Percentiles rank a stretch among this genome's conserved stretches.
Conservation (phyloP, 1,140 invertebrate species). For the Calliopsis andreniformis region DNA sequence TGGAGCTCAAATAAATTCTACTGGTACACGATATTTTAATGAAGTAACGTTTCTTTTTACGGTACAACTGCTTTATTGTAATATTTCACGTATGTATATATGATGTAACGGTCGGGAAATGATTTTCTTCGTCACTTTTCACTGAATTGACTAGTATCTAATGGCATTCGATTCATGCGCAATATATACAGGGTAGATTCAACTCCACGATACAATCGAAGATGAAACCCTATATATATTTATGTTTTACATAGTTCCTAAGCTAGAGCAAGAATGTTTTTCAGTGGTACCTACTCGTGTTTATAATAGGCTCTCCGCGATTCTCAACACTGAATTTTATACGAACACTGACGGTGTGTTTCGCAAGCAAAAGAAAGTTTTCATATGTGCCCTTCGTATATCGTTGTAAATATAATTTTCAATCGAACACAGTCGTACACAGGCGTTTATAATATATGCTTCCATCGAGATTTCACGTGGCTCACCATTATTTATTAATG, state of each 20-base stretch:
- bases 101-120: conserved; percentile 8
- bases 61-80: conserved; percentile 23
- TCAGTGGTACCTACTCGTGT: conserved; percentile 36
- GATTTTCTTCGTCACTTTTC: conserved; percentile 31
- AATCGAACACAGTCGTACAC: background rate
- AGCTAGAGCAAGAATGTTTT: conserved; percentile 62
- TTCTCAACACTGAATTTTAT: conserved; percentile 61
- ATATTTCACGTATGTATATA: conserved; percentile 31
- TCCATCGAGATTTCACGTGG: conserved; percentile 61
- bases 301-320: conserved; percentile 58
- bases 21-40: background rate
- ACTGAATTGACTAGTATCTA: conserved; percentile 38
- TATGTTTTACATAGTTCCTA: conserved; percentile 75
- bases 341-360: conserved; percentile 42
- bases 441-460: conserved; percentile 11
- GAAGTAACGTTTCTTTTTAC: conserved; percentile 26
- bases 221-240: conserved; percentile 25
- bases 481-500: conserved; percentile 60
- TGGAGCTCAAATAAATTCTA: conserved; percentile 14
- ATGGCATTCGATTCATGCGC: conserved; percentile 12
- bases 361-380: conserved; percentile 10
- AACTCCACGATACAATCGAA: too few relatives aligned
- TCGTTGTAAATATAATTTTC: conserved; percentile 55
- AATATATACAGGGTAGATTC: background rate
- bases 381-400: background rate